A percentile compares a stretch with the other conserved stretches of the same genome.
Evolutionary conservation across 2,113 vertebrate species (phyloP).

Genomic region (Parotia lawesii): DNA sequence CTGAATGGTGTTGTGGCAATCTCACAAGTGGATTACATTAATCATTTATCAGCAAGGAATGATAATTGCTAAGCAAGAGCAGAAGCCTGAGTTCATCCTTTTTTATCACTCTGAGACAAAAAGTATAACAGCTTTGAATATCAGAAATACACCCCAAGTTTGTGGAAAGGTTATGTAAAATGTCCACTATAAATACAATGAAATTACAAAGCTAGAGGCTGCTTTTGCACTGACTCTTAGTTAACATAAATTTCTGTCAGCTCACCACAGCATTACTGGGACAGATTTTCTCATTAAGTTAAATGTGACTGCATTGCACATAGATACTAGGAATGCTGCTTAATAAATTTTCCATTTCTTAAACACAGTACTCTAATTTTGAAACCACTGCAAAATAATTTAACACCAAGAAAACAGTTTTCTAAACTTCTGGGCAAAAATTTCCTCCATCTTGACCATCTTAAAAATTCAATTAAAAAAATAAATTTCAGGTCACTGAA

Average conservation of each 20-base stretch:
- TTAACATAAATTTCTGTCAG: background rate
- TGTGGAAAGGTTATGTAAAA: background rate
- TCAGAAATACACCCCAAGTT: background rate
- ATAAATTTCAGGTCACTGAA: background rate
- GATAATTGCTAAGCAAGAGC: background rate
- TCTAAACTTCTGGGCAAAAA: background rate
- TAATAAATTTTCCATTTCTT: background rate
- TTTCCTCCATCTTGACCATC: background rate
- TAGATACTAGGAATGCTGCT: background rate
- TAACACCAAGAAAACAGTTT: background rate
- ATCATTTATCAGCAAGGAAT: background rate
- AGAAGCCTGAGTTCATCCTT: background rate
- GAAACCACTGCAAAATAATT: background rate
- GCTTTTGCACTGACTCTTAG: background rate
- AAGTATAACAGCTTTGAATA: background rate
- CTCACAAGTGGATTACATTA: conserved; percentile 5
- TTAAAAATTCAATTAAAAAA: background rate
- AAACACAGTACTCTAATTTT: background rate
- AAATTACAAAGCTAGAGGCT: background rate
- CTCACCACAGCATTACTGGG: background rate
- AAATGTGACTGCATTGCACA: background rate
- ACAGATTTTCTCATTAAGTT: background rate
- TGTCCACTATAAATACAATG: background rate
- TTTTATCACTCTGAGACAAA: background rate
- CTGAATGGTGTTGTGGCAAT: background rate